These are phyloP conservation scores for Himalopsyche kuldschensis DNA, from an alignment of 2,888 invertebrate genomes.

Conservation along the genomic window DNA sequence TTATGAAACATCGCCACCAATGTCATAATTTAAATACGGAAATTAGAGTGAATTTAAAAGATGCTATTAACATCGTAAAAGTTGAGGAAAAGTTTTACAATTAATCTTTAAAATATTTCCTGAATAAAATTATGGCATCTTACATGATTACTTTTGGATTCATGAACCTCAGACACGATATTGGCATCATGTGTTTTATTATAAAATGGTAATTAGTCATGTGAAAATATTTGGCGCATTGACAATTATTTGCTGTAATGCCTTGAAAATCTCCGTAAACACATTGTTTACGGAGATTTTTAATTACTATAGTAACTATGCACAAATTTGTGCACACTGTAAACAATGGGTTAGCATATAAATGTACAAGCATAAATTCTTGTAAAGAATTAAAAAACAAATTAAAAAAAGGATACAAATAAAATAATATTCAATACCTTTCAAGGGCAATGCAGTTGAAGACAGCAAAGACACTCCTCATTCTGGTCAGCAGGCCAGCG, in stretches of 20 bases:
- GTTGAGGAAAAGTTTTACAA: not conserved
- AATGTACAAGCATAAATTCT: too few species aligned
- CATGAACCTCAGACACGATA: not conserved
- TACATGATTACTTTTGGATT: not conserved
- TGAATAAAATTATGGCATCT: not conserved
- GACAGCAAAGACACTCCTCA: conserved; percentile 78
- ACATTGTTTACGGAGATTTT: too few species aligned
- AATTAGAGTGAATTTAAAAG: not conserved
- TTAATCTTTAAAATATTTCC: too few species aligned
- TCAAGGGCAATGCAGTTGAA: conserved; percentile 72
- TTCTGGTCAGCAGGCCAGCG: conserved; percentile 77
- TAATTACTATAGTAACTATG: too few species aligned
- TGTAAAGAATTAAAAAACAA: too few species aligned
- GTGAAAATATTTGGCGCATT: too few species aligned
- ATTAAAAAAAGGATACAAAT: too few species aligned
- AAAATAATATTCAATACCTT: not conserved
- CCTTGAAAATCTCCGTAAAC: too few species aligned
- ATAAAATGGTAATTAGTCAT: conserved; percentile 11
- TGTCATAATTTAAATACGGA: not conserved
- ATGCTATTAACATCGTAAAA: not conserved
- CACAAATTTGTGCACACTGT: too few species aligned
- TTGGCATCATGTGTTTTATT: not conserved
- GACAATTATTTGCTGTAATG: too few species aligned
- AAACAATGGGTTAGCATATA: too few species aligned
- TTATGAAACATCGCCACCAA: not conserved